These are phyloP conservation scores for Psix sp. DNA, from an alignment of 1,140 invertebrate species.

Conservation along the genomic window DNA sequence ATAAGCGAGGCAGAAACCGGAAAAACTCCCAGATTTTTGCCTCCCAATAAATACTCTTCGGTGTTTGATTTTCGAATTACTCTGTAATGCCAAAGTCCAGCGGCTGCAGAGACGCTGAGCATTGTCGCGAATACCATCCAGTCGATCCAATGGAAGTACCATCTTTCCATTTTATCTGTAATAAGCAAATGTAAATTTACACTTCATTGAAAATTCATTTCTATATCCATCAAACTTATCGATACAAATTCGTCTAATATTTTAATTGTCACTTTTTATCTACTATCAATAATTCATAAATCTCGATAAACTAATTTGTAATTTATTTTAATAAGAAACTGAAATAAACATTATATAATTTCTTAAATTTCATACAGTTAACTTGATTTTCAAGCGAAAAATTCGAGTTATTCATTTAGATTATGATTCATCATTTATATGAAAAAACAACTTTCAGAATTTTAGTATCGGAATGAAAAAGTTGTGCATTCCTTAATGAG, in stretches of 20 bases:
- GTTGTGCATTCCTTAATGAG: no score
- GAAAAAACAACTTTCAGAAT: no score
- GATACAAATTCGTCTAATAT: no score
- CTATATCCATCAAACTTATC: not conserved
- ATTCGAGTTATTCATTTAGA: no score
- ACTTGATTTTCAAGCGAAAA: no score
- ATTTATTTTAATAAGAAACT: not conserved
- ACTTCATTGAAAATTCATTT: not conserved
- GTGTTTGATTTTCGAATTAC: slow-evolving; percentile 67
- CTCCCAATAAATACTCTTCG: slow-evolving; percentile 85
- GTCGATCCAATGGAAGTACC: slow-evolving; percentile 77
- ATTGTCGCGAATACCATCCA: slow-evolving; percentile 80
- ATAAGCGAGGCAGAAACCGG: slow-evolving; percentile 90
- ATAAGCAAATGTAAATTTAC: slow-evolving; percentile 3
- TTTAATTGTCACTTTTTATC: no score
- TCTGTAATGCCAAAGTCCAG: slow-evolving; percentile 74
- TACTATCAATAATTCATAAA: no score
- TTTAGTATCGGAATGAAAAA: no score
- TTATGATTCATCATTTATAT: no score
- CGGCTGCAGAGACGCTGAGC: slow-evolving; percentile 76
- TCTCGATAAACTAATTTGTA: no score
- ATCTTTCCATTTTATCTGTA: slow-evolving; percentile 60
- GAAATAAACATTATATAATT: no score
- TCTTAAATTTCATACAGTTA: no score
- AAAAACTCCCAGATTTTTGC: slow-evolving; percentile 83